phyloP scores from a whole-genome alignment of 2,888 invertebrate genomes.

The Eumerus sabulonum region DNA sequence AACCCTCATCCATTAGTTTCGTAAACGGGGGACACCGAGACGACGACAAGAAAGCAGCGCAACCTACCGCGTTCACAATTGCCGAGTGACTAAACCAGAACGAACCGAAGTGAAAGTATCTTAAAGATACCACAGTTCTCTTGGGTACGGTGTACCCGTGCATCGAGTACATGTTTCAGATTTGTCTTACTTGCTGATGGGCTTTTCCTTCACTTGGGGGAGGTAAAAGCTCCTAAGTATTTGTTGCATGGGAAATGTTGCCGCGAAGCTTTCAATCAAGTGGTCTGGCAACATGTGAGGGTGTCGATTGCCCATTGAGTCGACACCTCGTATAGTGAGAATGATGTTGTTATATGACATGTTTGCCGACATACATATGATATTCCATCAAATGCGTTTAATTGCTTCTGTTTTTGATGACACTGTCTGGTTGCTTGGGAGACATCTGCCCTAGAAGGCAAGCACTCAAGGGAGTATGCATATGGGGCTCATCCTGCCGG shows the following conservation, averaged over 20 bases:
- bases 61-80: constrained; percentile 43
- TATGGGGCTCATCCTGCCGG: no score
- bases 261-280: constrained; percentile 15
- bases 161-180: constrained; percentile 12
- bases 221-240: constrained; percentile 33
- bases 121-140: constrained; percentile 55
- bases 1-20: constrained; percentile 10
- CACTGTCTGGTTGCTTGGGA: background rate
- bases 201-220: constrained; percentile 9
- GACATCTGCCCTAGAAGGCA: no score
- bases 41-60: background rate
- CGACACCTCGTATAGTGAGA: no score
- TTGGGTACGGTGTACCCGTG: constrained; percentile 10
- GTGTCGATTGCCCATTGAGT: background rate
- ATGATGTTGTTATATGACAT: no score
- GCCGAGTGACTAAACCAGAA: constrained; percentile 58
- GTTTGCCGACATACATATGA: no score
- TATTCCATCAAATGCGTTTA: background rate
- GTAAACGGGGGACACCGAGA: constrained; percentile 18
- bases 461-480: no score
- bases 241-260: constrained; percentile 32
- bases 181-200: constrained; percentile 24
- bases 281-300: constrained; percentile 44
- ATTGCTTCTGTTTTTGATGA: background rate
- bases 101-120: constrained; percentile 54